Percentiles rank a stretch among this genome's conserved stretches.
Evolutionary conservation across 2,113 vertebrate species (phyloP).

Genomic region (Pandion haliaetus): DNA sequence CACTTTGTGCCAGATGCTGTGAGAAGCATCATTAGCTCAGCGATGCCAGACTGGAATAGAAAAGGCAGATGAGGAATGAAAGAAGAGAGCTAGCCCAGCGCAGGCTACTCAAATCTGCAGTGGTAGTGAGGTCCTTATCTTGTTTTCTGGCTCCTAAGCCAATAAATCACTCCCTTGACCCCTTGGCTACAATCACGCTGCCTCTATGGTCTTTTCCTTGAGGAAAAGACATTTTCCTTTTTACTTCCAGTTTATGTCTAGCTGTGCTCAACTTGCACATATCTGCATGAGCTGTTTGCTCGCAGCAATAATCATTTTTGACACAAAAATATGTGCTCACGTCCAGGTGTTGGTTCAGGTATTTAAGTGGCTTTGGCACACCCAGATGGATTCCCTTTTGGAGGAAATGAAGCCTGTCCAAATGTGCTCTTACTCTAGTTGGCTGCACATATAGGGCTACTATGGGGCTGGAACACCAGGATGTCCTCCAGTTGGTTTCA

Average conservation of each 20-base stretch:
- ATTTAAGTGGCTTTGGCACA: neutral
- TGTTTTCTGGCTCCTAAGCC: neutral
- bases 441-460: neutral
- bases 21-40: neutral
- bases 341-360: neutral
- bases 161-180: neutral
- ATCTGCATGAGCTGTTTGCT: neutral
- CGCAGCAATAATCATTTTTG: neutral
- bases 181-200: neutral
- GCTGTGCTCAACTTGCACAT: neutral
- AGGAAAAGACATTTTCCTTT: neutral
- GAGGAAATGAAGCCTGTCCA: neutral
- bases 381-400: accelerated
- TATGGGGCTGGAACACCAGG: neutral
- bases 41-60: neutral
- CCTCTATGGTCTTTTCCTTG: neutral
- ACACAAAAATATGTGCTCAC: neutral
- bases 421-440: neutral
- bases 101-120: neutral
- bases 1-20: neutral
- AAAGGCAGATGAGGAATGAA: neutral
- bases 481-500: neutral
- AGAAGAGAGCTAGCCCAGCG: neutral
- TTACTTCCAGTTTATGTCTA: neutral
- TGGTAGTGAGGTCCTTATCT: neutral